Conservation (phyloP, 2,888 invertebrate species). For the Pediacus dermestoides region DNA sequence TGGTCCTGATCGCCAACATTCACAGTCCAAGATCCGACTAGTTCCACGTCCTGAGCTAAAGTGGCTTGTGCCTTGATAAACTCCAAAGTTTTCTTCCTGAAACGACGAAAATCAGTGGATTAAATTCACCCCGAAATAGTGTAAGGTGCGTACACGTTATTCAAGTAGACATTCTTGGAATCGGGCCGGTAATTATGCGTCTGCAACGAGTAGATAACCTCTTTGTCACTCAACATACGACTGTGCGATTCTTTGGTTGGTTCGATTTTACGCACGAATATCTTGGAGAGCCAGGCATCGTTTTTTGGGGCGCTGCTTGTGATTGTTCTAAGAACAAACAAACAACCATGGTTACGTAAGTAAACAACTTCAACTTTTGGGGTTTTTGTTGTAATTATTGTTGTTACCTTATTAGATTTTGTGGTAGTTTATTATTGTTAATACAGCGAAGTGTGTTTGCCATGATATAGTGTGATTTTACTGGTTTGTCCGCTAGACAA, state of each 20-base stretch:
- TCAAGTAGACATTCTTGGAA: conserved; percentile 78
- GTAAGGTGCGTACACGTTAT: conserved; percentile 76
- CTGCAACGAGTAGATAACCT: conserved; percentile 90
- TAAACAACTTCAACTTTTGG: too few relatives aligned
- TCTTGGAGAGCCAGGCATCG: conserved; percentile 85
- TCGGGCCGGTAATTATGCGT: conserved; percentile 94
- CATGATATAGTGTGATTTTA: conserved; percentile 36
- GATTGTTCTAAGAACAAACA: conserved; percentile 38
- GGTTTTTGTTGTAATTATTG: conserved; percentile 6
- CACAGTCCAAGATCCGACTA: conserved; percentile 95
- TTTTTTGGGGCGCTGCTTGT: conserved; percentile 47
- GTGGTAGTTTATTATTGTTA: conserved; percentile 35
- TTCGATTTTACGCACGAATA: conserved; percentile 86
- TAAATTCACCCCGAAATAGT: conserved; percentile 1
- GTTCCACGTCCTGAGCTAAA: conserved; percentile 65
- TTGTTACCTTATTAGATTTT: conserved; percentile 41
- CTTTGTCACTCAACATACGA: conserved; percentile 93
- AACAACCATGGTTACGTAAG: too few relatives aligned
- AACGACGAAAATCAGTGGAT: conserved; percentile 15
- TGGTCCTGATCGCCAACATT: conserved; percentile 97
- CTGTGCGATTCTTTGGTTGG: conserved; percentile 96
- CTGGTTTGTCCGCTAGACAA: conserved; percentile 18
- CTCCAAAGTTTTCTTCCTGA: conserved; percentile 73
- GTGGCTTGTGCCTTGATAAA: conserved; percentile 71
- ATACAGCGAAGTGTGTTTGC: conserved; percentile 39